Evolutionary conservation across 35 echinoderm and acorn worm genomes (phyloP).

Genomic region (Hemicentrotus pulcherrimus): DNA sequence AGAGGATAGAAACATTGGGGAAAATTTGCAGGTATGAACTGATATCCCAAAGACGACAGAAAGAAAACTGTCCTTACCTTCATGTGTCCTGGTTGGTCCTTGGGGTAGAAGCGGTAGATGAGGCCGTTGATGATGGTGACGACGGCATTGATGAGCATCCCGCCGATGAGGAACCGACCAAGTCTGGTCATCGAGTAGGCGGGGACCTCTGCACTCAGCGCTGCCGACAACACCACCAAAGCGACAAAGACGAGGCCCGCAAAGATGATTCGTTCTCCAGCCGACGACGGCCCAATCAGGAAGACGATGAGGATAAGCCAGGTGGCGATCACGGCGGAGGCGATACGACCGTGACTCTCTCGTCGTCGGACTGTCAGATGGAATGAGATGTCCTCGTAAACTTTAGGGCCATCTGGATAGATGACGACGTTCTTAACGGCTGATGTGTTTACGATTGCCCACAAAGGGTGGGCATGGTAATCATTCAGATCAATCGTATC

Average conservation of each 20-base stretch:
- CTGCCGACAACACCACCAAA: background rate
- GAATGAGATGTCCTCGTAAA: background rate
- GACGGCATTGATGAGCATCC: slow-evolving; percentile 8
- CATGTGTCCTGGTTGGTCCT: background rate
- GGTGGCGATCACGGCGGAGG: background rate
- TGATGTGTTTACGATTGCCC: background rate
- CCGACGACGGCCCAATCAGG: background rate
- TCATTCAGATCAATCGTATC: background rate
- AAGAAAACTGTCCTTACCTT: background rate
- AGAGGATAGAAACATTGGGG: too few relatives aligned
- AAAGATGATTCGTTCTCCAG: slow-evolving; percentile 28
- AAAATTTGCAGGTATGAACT: too few relatives aligned
- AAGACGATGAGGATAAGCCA: slow-evolving; percentile 34
- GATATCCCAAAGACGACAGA: too few relatives aligned
- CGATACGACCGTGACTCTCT: background rate
- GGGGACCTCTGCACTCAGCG: background rate
- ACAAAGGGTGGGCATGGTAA: background rate
- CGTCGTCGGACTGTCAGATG: background rate
- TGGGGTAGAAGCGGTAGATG: background rate
- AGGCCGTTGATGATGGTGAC: slow-evolving; percentile 13
- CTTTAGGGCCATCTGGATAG: background rate
- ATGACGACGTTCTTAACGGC: background rate
- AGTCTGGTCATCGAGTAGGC: background rate
- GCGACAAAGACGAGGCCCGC: slow-evolving; percentile 11
- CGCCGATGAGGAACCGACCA: slow-evolving; percentile 2